Evolutionary conservation across 2,888 invertebrate genomes (phyloP).

Genomic region (Steromphala cineraria): DNA sequence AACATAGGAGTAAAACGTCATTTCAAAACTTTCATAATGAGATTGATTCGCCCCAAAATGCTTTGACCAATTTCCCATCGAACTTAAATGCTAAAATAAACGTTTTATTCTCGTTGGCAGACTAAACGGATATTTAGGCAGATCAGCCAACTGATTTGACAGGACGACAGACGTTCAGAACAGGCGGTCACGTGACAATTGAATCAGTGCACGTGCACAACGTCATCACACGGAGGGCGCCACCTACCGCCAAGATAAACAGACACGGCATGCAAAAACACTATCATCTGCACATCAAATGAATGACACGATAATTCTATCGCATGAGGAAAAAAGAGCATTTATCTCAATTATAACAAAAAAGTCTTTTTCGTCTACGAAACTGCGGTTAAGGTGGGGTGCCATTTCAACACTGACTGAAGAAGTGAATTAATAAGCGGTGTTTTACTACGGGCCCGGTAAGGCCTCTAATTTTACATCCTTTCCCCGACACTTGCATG

Average conservation of each 20-base stretch:
- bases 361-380: background rate
- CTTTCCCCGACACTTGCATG: conserved; percentile 28
- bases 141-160: background rate
- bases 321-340: background rate
- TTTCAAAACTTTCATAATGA: too few relatives aligned
- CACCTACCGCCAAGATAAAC: conserved; percentile 7
- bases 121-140: background rate
- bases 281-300: conserved; percentile 14
- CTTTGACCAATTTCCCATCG: too few relatives aligned
- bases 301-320: background rate
- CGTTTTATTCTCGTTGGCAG: too few relatives aligned
- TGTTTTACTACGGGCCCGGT: background rate
- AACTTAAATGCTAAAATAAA: too few relatives aligned
- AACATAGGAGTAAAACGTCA: too few relatives aligned
- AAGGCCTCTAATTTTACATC: conserved; percentile 24
- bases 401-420: background rate
- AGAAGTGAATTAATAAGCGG: conserved; percentile 42
- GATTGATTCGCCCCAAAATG: too few relatives aligned
- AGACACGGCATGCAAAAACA: background rate
- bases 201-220: background rate
- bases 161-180: background rate
- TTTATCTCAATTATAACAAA: background rate
- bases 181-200: background rate
- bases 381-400: background rate
- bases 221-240: background rate